A percentile compares a stretch with the other conserved stretches of the same genome.
Evolutionary conservation across 2,797 vertebrate genomes (phyloP).

Genomic region (Todus mexicanus): DNA sequence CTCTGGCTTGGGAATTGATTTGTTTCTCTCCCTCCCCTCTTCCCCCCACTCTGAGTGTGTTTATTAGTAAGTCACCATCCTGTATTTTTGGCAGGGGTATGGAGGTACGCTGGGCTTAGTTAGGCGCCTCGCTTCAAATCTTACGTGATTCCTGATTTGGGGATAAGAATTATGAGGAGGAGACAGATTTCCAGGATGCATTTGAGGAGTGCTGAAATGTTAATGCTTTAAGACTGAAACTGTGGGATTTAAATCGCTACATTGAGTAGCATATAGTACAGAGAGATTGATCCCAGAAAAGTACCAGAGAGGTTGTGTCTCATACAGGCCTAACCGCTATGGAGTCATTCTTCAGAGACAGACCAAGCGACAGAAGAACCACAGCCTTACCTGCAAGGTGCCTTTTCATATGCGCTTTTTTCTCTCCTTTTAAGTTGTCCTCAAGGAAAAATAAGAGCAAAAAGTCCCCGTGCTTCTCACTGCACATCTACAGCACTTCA

Average conservation of each 20-base stretch:
- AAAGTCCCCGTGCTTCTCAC: slow-evolving; percentile 57
- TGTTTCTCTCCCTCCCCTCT: background rate
- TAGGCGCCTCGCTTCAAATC: background rate
- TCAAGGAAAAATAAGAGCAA: slow-evolving; percentile 66
- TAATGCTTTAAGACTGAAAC: slow-evolving; percentile 42
- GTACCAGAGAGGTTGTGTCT: slow-evolving; percentile 60
- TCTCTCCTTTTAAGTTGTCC: slow-evolving; percentile 62
- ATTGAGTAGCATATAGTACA: slow-evolving; percentile 34
- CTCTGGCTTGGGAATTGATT: background rate
- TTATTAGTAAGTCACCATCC: background rate
- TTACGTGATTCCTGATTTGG: background rate
- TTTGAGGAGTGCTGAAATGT: slow-evolving; percentile 30
- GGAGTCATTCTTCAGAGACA: slow-evolving; percentile 63
- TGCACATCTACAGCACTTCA: slow-evolving; percentile 61
- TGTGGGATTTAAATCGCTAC: slow-evolving; percentile 45
- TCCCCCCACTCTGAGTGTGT: fast-evolving
- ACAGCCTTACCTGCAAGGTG: slow-evolving; percentile 62
- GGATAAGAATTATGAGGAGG: background rate
- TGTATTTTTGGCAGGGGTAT: background rate
- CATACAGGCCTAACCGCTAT: slow-evolving; percentile 46
- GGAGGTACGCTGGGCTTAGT: background rate
- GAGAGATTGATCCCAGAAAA: slow-evolving; percentile 49
- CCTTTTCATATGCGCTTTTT: slow-evolving; percentile 47
- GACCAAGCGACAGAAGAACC: slow-evolving; percentile 46
- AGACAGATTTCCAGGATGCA: background rate